Base-by-base conservation (phyloP, 2,888 invertebrate genomes). In the Spilosoma lubricipeda region DNA sequence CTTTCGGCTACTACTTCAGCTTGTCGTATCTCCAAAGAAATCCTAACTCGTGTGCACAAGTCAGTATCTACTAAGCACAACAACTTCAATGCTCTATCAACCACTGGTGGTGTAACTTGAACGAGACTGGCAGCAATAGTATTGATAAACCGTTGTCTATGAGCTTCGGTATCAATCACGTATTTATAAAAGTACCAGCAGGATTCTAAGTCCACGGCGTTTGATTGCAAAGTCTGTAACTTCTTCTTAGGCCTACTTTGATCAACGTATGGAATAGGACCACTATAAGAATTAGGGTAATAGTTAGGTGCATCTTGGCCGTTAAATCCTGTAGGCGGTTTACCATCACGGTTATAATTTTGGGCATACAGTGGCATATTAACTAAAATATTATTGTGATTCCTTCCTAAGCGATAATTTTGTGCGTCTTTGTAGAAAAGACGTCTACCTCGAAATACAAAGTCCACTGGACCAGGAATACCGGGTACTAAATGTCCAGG, bases 241-340 rank as follows among this genome's bases (percentile, higher is more conserved):
- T 27, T 27, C 20, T 63, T 59, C 39, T 59, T 39, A 1, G 70
- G 70, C n/a, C 42, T 59, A 3, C n/a, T 42, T 63, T 70, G 36
- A n/a, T 70, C 70, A 15, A 70, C 70, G 39, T 42, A 70, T 27
- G 70, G 70, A 11, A 70, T 42, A 15, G 70, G 70, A 42, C 70
- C 70, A 63, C 30, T 70, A 70, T 63, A 70, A 9, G 70, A 59
- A 70, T 70, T 70, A 8, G 70, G 70, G 39, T 70, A 70, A 63
- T 63, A 70, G 59, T 70, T 59, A 4, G 70, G 70, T 11, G 42
- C n/a, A 63, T 59, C 70, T 0, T 42, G 59, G 20, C 59, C 59
- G 1, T 70, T 59, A 20, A 20, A 5, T 11, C n/a, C 13, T 59
- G 27, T 42, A 63, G 70, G 70, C 23, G 27, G 27, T 11, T 20